phyloP scores from a whole-genome alignment of 1,140 invertebrate genomes.

The Brachionus paranguensis region DNA sequence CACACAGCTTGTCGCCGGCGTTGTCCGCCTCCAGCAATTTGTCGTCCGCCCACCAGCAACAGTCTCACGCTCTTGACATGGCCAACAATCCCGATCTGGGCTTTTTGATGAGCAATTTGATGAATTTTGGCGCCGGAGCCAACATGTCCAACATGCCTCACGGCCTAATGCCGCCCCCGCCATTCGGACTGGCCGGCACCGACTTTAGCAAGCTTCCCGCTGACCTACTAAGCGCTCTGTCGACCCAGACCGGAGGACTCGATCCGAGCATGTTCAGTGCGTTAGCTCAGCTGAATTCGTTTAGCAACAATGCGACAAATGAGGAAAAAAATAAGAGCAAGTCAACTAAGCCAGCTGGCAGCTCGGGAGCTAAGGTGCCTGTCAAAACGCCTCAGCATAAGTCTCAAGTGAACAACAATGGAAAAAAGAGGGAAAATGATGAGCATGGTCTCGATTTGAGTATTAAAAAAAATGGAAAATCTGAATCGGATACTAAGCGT shows the following conservation, averaged over 20 bases:
- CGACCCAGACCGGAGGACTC: not conserved
- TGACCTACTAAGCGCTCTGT: constrained; percentile 1
- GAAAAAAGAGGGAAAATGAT: not conserved
- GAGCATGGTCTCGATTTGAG: constrained; percentile 33
- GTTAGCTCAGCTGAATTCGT: not conserved
- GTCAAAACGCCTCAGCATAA: not conserved
- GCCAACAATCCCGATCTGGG: not conserved
- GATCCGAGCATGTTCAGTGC: constrained; percentile 36
- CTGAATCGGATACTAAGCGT: not conserved
- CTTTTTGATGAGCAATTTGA: constrained; percentile 33
- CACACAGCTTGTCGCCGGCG: constrained; percentile 19
- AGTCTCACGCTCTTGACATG: not conserved
- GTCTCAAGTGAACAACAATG: not conserved
- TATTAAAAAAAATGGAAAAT: not conserved
- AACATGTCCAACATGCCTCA: not conserved
- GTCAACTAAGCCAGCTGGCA: not conserved
- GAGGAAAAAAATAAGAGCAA: not conserved
- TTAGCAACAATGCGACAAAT: not conserved
- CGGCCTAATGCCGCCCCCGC: not conserved
- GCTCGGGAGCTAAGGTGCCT: not conserved
- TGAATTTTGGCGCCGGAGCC: not conserved
- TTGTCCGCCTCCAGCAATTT: constrained; percentile 15
- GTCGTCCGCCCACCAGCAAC: not conserved
- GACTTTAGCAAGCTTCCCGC: constrained; percentile 15
- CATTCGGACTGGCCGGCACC: not conserved